These are phyloP conservation scores for Centropristis striata DNA, from an alignment of 2,113 vertebrate species.

Conservation along the genomic window DNA sequence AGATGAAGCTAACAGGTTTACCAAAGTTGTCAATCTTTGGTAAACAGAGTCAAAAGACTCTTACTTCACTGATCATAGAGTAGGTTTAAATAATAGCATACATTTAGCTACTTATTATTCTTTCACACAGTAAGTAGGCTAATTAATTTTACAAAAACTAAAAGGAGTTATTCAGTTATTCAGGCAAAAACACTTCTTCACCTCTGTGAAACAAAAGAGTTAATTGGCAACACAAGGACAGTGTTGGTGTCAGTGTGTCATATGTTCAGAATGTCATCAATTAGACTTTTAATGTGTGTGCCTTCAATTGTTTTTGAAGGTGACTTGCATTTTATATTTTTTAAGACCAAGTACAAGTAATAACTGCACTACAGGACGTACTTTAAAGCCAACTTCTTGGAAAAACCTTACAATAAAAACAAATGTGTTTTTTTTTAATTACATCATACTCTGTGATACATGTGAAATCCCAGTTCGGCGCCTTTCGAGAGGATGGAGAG, in stretches of 20 bases:
- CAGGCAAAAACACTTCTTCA: constrained; percentile 8
- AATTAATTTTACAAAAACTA: constrained; percentile 18
- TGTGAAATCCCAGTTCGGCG: background rate
- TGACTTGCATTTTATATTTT: background rate
- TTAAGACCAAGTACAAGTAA: background rate
- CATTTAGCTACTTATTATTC: constrained; percentile 2
- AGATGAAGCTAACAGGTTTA: too few relatives aligned
- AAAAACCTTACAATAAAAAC: background rate
- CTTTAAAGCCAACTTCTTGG: too few relatives aligned
- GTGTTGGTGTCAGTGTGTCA: background rate
- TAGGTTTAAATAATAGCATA: constrained; percentile 1
- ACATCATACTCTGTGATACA: background rate
- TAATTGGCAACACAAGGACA: background rate
- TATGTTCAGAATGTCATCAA: background rate
- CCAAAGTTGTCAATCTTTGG: too few relatives aligned
- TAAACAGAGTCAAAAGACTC: too few relatives aligned
- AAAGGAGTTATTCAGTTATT: background rate
- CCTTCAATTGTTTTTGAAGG: too few relatives aligned
- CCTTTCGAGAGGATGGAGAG: background rate
- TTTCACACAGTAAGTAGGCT: constrained; percentile 9
- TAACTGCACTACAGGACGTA: background rate
- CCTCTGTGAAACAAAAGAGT: background rate
- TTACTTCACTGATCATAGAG: background rate
- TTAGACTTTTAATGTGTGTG: too few relatives aligned
- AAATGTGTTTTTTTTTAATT: background rate